These are phyloP conservation scores for Trissoscelio sp. DNA, from an alignment of 2,888 invertebrate genomes.

Conservation along the genomic window DNA sequence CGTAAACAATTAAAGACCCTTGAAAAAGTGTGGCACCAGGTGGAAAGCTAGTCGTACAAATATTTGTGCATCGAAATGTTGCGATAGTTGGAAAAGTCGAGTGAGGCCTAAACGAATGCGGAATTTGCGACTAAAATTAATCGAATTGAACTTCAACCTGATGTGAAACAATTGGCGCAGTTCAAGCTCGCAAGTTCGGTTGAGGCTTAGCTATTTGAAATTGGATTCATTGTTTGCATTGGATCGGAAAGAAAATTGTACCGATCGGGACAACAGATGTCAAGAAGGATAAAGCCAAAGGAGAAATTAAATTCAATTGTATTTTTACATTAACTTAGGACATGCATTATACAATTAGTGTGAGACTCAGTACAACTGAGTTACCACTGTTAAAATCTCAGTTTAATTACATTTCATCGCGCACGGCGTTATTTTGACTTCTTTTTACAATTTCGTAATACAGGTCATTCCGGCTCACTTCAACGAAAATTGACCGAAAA, in stretches of 20 bases:
- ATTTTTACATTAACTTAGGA: constrained; percentile 20
- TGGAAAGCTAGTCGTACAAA: constrained; percentile 43
- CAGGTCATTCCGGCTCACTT: constrained; percentile 7
- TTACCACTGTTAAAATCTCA: not conserved
- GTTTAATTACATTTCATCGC: constrained; percentile 23
- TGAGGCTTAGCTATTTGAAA: constrained; percentile 33
- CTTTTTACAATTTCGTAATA: constrained; percentile 1
- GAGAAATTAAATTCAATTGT: constrained; percentile 29
- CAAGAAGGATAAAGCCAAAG: constrained; percentile 30
- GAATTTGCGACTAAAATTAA: constrained; percentile 52
- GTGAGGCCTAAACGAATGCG: constrained; percentile 49
- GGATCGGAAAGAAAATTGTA: constrained; percentile 45
- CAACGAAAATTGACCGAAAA: constrained; percentile 15
- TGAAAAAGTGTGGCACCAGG: constrained; percentile 47
- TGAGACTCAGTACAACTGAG: constrained; percentile 2
- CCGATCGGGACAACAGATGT: constrained; percentile 36
- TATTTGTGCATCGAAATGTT: constrained; percentile 31
- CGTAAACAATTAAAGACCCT: constrained; percentile 38
- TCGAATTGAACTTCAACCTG: constrained; percentile 44
- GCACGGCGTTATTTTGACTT: not conserved
- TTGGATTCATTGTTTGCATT: constrained; percentile 36
- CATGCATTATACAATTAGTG: constrained; percentile 3
- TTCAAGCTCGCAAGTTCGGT: constrained; percentile 44
- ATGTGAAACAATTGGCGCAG: constrained; percentile 39
- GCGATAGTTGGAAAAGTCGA: constrained; percentile 33